Base-by-base conservation (phyloP, 2,797 vertebrate genomes). In the Denticeps clupeoides region DNA sequence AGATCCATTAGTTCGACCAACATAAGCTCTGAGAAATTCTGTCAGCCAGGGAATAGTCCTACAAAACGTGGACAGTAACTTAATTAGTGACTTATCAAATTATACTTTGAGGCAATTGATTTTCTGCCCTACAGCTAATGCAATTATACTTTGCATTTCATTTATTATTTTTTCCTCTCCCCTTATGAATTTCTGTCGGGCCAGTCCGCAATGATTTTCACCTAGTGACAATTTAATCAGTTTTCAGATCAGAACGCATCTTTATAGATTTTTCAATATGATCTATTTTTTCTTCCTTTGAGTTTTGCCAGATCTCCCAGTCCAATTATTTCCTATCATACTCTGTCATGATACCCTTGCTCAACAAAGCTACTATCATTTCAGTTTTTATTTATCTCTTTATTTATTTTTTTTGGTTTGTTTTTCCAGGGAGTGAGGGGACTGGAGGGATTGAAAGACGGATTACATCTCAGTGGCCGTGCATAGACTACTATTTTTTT, bases 81-180 rank as follows among this genome's bases (percentile, higher is more conserved):
- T 74, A 69, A 80, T 82, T 79, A 77, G 64, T 53, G 55, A 70
- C 61, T 75, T 74, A 78, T 77, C 65, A 71, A 79, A 80, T 79
- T 70, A 74, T 61, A 63, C 63, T 76, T 70, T 63, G 60, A 69
- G 53, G 60, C 68, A 67, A 74, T 73, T 77, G 73, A 79, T 74
- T 73, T 75, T 76, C 70, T 69, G 69, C 68, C 75, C 70, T 56
- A 56, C 54, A 72, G 72, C 73, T 76, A 75, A 77, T 77, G 61
- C 74, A 76, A 78, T 77, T 76, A 75, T 71, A 69, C 67, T 73
- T 68, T 69, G 60, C 64, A 60, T 63, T 73, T 61, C 33, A 53
- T 60, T 69, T 60, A 58, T 68, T 63, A 56, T 61, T 55, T 21
- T 49, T 28, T 35, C 53, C 45, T 56, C 56, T 44, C 44, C 53